Evolutionary conservation across 2,113 vertebrate genomes (phyloP), one percentile per base, ranked within the genome.

Genomic region (Gallinago jamesoni): DNA sequence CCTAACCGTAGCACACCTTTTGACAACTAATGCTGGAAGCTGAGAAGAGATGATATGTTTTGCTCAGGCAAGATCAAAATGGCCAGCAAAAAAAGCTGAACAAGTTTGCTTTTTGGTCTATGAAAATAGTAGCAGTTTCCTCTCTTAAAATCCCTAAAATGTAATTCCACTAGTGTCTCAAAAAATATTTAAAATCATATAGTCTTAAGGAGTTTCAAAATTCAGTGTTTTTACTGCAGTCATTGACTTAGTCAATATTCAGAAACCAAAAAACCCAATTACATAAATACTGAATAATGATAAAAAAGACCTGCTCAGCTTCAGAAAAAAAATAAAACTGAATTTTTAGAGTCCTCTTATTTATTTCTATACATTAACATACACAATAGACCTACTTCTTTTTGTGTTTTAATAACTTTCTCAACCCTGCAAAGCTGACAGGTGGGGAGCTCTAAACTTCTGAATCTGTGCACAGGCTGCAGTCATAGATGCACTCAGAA

Each of bases 291-390:
- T 15, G 6, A 87, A n/a, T 85, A 89, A 91, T 27, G 9, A 87
- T 84, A 31, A 86, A 74, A 69, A 94, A 92, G 2, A 16, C 7
- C 8, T 33, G 64, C 73, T 93, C 31, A 47, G 31, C 66, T 94
- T 94, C 72, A 95, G 28, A 85, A 83, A 91, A 45, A 78, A 78
- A 35, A 60, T 8, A 57, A n/a, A 18, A 43, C 24, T n/a, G 86
- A 21, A 35, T 78, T 79, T 95, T 84, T 13, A 59, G 35, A 90
- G 27, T 84, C 28, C 22, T 76, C 96, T 97, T 77, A 96, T 97
- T 97, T 97, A 91, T 62, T 96, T 91, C 55, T 62, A 48, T 37
- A 86, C 4, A 63, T 33, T 92, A 81, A 84, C 27, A 60, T 19
- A 56, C 23, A 84, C 33, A 93, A 47, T 27, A 24, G 45, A 57